phyloP scores from a whole-genome alignment of 2,888 invertebrate genomes.

The Coelogynopora nodosa region DNA sequence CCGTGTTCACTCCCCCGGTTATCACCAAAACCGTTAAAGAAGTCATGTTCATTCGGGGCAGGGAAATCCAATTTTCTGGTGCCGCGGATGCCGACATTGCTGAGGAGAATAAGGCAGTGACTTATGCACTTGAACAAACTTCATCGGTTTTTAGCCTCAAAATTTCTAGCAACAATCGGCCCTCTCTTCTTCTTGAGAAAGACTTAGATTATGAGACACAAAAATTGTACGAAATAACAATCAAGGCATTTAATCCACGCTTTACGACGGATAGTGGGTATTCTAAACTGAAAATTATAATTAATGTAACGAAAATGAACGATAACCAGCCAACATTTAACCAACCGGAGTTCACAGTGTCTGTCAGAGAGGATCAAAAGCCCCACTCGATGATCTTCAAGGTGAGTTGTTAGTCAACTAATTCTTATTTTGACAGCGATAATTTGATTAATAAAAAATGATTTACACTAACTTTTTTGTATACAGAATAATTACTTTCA shows the following conservation, averaged over 20 bases:
- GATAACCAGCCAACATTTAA: neutral
- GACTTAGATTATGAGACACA: neutral
- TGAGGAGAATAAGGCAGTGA: neutral
- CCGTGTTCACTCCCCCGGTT: neutral
- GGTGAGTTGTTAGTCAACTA: no score
- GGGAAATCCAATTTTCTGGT: neutral
- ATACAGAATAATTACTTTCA: no score
- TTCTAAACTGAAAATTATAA: neutral
- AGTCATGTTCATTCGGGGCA: conserved; percentile 1
- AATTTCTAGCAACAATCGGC: neutral
- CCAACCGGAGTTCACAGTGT: neutral
- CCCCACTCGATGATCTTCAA: neutral
- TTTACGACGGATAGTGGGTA: neutral
- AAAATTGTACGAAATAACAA: neutral
- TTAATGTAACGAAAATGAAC: neutral
- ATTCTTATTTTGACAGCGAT: no score
- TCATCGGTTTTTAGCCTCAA: conserved; percentile 9
- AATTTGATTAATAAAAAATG: no score
- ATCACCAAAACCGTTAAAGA: neutral
- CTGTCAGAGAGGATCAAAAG: neutral
- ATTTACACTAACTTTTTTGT: no score
- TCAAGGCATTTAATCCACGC: neutral
- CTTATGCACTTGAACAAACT: neutral
- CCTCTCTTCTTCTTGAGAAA: neutral
- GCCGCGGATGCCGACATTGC: neutral